Conservation (phyloP, 2,888 invertebrate genomes). For the Eupithecia inturbata region DNA sequence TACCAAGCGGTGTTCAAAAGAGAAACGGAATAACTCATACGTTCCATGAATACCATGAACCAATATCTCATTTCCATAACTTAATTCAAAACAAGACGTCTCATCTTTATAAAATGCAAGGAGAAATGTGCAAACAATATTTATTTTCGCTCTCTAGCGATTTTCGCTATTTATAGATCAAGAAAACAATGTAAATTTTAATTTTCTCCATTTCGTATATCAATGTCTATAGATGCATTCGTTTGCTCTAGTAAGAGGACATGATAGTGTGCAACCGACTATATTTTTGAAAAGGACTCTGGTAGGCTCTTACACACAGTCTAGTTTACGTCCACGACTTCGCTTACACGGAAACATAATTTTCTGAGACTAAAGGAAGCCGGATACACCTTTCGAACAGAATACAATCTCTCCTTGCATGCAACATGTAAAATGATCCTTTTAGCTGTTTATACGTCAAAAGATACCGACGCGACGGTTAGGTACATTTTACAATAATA, state of each 20-base stretch:
- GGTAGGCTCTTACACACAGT: neutral
- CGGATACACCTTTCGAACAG: neutral
- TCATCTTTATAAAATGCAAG: constrained; percentile 34
- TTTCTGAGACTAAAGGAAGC: neutral
- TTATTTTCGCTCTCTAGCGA: constrained; percentile 34
- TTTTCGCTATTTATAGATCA: constrained; percentile 40
- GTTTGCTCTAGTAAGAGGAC: constrained; percentile 8
- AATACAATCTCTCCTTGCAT: neutral
- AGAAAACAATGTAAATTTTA: constrained; percentile 45
- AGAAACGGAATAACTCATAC: neutral
- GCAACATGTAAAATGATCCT: too few species aligned
- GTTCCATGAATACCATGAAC: constrained; percentile 14
- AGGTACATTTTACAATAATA: too few species aligned
- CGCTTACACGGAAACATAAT: neutral
- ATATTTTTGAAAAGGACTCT: neutral
- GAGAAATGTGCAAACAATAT: constrained; percentile 33
- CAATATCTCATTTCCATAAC: constrained; percentile 35
- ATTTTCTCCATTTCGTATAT: constrained; percentile 43
- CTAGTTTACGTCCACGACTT: neutral
- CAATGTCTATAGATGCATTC: constrained; percentile 33
- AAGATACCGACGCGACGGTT: too few species aligned
- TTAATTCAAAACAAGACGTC: constrained; percentile 26
- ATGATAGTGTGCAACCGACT: neutral
- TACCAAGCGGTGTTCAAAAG: neutral
- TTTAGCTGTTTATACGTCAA: too few species aligned